phyloP scores from a whole-genome alignment of 2,797 vertebrate species.

The Poeciliopsis turneri region DNA sequence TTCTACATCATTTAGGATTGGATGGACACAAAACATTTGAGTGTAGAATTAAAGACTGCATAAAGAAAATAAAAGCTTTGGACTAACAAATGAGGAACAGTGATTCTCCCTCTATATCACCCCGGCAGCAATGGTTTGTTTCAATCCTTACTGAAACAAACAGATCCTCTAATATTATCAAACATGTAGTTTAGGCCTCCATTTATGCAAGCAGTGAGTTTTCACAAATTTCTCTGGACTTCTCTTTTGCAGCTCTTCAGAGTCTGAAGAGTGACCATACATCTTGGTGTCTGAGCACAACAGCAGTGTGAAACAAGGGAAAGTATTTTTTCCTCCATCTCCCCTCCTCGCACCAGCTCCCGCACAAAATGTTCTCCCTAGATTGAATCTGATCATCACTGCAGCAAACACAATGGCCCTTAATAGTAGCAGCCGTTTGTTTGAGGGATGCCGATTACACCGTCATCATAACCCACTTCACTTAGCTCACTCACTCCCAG shows the following conservation, averaged over 20 bases:
- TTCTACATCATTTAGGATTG: not conserved
- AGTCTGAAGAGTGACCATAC: slow-evolving; percentile 60
- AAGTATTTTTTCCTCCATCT: slow-evolving; percentile 64
- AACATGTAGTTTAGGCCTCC: slow-evolving; percentile 46
- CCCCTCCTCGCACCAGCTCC: slow-evolving; percentile 53
- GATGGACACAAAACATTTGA: not conserved
- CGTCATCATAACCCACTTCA: slow-evolving; percentile 80
- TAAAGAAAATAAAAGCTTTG: slow-evolving; percentile 34
- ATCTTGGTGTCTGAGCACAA: slow-evolving; percentile 63
- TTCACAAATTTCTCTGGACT: slow-evolving; percentile 56
- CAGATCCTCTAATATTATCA: slow-evolving; percentile 57
- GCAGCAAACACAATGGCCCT: slow-evolving; percentile 81
- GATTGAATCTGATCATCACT: slow-evolving; percentile 81
- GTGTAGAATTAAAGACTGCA: not conserved
- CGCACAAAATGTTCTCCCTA: slow-evolving; percentile 76
- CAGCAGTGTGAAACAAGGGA: slow-evolving; percentile 47
- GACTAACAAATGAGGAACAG: slow-evolving; percentile 38
- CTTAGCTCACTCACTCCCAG: slow-evolving; percentile 78
- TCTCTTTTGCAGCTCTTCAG: slow-evolving; percentile 50
- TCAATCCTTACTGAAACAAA: slow-evolving; percentile 57
- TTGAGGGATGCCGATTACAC: slow-evolving; percentile 83
- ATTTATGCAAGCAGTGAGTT: slow-evolving; percentile 40
- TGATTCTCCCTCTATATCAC: slow-evolving; percentile 40
- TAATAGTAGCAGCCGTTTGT: slow-evolving; percentile 81
- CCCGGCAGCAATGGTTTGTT: slow-evolving; percentile 24